Conservation (phyloP, 2,888 invertebrate genomes). For the Pristionchus maxplancki region DNA sequence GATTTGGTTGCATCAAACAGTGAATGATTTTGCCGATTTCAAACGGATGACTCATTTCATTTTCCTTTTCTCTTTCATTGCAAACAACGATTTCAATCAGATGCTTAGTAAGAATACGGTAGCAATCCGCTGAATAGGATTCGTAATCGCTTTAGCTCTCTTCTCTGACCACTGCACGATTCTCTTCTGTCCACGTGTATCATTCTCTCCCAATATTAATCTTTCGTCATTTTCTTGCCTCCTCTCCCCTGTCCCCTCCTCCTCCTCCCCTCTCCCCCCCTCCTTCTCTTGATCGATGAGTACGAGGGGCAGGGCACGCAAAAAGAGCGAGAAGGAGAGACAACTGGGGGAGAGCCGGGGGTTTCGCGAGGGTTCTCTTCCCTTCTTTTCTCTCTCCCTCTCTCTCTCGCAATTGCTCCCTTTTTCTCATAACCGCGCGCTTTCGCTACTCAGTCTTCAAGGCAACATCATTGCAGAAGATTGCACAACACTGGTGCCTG, state of each 20-base stretch:
- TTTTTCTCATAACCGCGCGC: background rate
- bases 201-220: constrained; percentile 23
- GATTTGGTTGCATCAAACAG: background rate
- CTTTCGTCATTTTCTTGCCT: constrained; percentile 10
- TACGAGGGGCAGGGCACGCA: constrained; percentile 37
- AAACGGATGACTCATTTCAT: background rate
- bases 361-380: background rate
- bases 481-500: background rate
- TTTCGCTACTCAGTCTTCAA: constrained; percentile 8
- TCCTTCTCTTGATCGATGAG: constrained; percentile 38
- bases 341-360: constrained; percentile 15
- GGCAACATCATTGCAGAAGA: constrained; percentile 28
- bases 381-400: background rate
- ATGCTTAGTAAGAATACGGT: background rate
- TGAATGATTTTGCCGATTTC: background rate
- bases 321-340: constrained; percentile 34
- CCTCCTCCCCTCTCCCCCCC: background rate
- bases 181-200: constrained; percentile 24
- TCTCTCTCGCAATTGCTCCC: background rate
- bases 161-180: background rate
- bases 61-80: background rate
- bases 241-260: background rate
- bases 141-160: no score
- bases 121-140: background rate
- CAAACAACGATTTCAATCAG: background rate